Evolutionary conservation across 2,113 vertebrate species (phyloP).

Genomic region (Otis tarda): DNA sequence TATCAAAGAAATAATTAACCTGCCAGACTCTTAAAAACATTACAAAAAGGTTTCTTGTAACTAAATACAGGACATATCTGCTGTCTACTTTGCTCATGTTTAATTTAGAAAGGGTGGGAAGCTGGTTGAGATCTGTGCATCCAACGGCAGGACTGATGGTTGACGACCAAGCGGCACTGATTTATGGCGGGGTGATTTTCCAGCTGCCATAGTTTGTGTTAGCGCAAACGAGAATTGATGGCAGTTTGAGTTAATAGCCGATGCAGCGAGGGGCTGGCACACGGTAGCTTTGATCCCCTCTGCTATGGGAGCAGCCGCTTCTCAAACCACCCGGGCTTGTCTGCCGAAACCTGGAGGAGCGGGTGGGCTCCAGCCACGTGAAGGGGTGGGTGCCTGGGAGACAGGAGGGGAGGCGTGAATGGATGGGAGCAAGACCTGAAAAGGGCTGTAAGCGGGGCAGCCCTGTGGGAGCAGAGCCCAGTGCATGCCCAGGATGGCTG

Average conservation of each 20-base stretch:
- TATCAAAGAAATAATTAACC: background rate
- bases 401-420: background rate
- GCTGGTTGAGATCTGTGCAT: background rate
- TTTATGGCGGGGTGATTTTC: slow-evolving; percentile 7
- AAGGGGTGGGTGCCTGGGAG: background rate
- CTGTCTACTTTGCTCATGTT: background rate
- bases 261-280: background rate
- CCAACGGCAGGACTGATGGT: background rate
- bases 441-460: background rate
- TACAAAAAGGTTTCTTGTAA: background rate
- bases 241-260: background rate
- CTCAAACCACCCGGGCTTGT: background rate
- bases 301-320: background rate
- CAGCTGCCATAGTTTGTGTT: slow-evolving; percentile 28
- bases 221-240: background rate
- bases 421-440: background rate
- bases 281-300: background rate
- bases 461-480: background rate
- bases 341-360: rapidly evolving
- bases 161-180: background rate
- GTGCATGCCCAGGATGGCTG: rapidly evolving
- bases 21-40: background rate
- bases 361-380: background rate
- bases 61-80: background rate
- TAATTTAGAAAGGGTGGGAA: background rate